phyloP scores from a whole-genome alignment of 1,140 invertebrate species.

The Cyclargus thomasi region DNA sequence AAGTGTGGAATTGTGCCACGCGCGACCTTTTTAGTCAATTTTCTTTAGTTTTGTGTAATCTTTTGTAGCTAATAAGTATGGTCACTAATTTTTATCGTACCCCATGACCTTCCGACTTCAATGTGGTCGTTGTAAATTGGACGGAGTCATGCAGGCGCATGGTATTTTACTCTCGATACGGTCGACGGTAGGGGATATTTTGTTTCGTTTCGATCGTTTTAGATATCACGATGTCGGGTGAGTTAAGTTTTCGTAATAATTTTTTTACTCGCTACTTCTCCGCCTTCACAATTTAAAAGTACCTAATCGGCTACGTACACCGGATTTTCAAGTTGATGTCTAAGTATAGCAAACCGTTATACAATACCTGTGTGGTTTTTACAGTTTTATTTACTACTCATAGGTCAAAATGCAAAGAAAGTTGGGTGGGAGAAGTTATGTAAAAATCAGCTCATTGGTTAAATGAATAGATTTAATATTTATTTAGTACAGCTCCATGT shows the following conservation, averaged over 20 bases:
- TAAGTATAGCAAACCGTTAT: not conserved
- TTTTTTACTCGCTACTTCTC: conserved; percentile 2
- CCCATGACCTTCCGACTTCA: conserved; percentile 32
- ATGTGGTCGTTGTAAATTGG: conserved; percentile 37
- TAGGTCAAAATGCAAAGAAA: not conserved
- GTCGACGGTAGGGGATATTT: conserved; percentile 32
- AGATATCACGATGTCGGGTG: conserved; percentile 45
- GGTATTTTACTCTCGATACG: conserved; percentile 28
- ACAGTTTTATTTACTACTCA: not conserved
- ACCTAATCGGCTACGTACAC: not conserved
- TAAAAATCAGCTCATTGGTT: not conserved
- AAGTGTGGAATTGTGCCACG: conserved; percentile 72
- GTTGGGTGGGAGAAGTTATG: not conserved
- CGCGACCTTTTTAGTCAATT: conserved; percentile 63
- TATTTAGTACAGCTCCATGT: not conserved
- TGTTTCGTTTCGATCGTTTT: conserved; percentile 36
- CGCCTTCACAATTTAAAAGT: not conserved
- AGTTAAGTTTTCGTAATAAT: conserved; percentile 42
- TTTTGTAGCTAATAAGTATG: conserved; percentile 5
- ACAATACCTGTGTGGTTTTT: not conserved
- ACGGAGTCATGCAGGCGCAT: conserved; percentile 37
- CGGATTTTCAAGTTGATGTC: not conserved
- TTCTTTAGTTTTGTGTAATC: conserved; percentile 33
- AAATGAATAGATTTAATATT: too few relatives aligned
- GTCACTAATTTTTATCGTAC: conserved; percentile 37